A percentile compares a stretch with the other conserved stretches of the same genome.
phyloP scores from a whole-genome alignment of 2,113 vertebrate species.

The Tretioscincus oriximinensis region DNA sequence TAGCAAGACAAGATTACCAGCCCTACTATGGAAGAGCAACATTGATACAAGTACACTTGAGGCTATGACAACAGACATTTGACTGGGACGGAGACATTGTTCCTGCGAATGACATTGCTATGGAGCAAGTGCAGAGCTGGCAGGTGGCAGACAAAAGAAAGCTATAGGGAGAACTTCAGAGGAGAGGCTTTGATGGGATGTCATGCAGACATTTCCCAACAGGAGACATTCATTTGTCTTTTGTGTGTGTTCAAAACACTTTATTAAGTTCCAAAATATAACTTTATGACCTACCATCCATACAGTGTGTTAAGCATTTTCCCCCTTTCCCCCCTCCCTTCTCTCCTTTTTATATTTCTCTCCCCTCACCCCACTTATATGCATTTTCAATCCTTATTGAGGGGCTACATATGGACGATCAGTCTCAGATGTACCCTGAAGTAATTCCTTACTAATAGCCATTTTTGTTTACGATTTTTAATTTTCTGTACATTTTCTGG shows the following conservation, averaged over 20 bases:
- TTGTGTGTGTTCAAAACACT: too few species aligned
- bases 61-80: background rate
- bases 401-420: too few species aligned
- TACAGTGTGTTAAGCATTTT: too few species aligned
- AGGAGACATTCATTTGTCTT: background rate
- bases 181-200: background rate
- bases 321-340: background rate
- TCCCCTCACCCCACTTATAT: too few species aligned
- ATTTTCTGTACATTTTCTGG: too few species aligned
- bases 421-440: too few species aligned
- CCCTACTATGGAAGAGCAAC: background rate
- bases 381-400: too few species aligned
- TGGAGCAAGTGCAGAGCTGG: conserved; percentile 25
- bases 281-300: too few species aligned
- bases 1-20: background rate
- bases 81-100: conserved; percentile 20
- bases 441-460: too few species aligned
- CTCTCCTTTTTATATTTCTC: background rate
- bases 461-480: too few species aligned
- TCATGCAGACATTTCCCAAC: background rate
- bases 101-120: conserved; percentile 17
- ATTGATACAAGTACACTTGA: background rate
- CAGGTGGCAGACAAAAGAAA: conserved; percentile 16
- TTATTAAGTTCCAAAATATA: too few species aligned
- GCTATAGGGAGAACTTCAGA: conserved; percentile 2